Base-by-base conservation (phyloP, 1,140 invertebrate genomes). In the Brachionus plicatilis region DNA sequence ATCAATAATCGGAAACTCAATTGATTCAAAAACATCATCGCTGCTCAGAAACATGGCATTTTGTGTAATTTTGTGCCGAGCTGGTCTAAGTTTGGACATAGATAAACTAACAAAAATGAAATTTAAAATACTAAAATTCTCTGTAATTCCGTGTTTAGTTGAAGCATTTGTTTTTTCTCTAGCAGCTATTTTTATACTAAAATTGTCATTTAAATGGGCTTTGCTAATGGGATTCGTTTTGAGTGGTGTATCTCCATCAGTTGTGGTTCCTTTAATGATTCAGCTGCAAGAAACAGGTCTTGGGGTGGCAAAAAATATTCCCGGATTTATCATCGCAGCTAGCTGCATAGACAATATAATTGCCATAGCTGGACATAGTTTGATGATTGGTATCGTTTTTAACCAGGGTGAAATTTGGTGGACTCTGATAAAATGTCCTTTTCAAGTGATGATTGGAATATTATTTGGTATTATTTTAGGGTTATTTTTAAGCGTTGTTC, bases 241-340 rank as follows among this genome's bases (percentile, higher is more conserved):
- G 43, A 94, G 95, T 2, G 95, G 96, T 0, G 95, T 98, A 6
- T 96, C 96, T 0, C 96, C 96, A 0, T 96, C 96, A 11, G 96
- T 99, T 4, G 94, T 98, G 3, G 96, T 98, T 14, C 95, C 96
- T 0, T 94, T 94, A 85, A 91, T 98, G 53, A 93, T 98, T 86
- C 91, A 93, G 56, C 90, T 98, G 8, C 91, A 95, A 12, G 92
- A 92, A 82, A 93, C 94, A 87, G 94, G 95, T 4, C 95, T 95
- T 87, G 96, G 96, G 1, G 93, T 95, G 5, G 93, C 94, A 41
- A 96, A 97, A 91, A 96, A 96, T 1, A 95, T 99, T 78, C 95
- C 96, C 0, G 97, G 96, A 0, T 90, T 98, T 14, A 94, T 97
- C 53, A 95, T 98, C 53, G 96, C 96, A 0, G 95, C 95, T 1